A percentile compares a stretch with the other conserved stretches of the same genome.
These are phyloP conservation scores for Leucopsar rothschildi DNA, from an alignment of 2,113 vertebrate species.

Conservation along the genomic window DNA sequence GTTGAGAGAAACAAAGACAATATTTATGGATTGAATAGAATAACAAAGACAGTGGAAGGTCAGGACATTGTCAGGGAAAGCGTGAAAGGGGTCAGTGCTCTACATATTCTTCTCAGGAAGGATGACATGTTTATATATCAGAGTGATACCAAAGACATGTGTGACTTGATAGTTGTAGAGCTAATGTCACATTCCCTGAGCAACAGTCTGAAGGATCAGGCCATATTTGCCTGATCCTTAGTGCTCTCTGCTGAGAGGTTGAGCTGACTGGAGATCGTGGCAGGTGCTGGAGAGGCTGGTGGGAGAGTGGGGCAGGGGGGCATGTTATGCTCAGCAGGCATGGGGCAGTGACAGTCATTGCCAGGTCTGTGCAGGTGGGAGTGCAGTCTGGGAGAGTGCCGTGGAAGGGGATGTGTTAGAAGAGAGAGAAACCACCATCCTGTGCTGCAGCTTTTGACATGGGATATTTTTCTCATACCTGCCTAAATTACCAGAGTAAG, in stretches of 20 bases:
- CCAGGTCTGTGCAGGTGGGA: neutral
- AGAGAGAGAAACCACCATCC: neutral
- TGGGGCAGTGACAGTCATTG: neutral
- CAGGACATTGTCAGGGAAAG: neutral
- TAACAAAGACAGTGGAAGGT: neutral
- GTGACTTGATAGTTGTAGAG: neutral
- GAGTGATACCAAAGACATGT: rapidly evolving
- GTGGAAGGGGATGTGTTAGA: neutral
- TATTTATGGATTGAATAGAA: neutral
- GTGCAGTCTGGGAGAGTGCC: neutral
- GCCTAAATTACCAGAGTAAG: neutral
- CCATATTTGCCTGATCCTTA: neutral
- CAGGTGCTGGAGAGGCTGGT: neutral
- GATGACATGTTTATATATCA: neutral
- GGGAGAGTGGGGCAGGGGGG: rapidly evolving
- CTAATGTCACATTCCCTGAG: neutral
- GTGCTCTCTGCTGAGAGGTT: neutral
- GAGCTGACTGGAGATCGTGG: neutral
- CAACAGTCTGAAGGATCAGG: neutral
- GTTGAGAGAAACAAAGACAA: neutral
- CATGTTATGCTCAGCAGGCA: neutral
- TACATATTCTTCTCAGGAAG: neutral
- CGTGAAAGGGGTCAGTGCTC: neutral
- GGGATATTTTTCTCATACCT: neutral
- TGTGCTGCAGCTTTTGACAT: neutral